Evolutionary conservation across 1,140 invertebrate species (phyloP), one percentile per base, ranked within the genome.

Genomic region (Steinernema feltiae): DNA sequence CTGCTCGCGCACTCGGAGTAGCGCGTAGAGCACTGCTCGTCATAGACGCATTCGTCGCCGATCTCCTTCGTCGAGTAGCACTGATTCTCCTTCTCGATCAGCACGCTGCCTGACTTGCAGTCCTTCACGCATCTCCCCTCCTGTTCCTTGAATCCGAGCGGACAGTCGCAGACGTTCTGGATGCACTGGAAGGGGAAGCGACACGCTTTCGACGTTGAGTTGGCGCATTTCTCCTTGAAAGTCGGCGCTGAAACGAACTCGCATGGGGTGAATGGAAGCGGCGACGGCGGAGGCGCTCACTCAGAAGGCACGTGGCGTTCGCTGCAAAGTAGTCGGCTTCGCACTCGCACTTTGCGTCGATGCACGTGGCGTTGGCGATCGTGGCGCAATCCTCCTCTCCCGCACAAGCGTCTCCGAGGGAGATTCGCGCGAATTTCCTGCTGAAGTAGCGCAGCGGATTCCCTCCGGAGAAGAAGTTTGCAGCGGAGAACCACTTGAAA

Each of bases 71-170:
- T 27, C 3, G 53, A 7, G 53, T n/a, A 15, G 24, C 53, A 63
- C 24, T 63, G 15, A 27, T 63, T 63, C 53, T 63, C 53, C 53
- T 15, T 27, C 24, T 63, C 53, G 53, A 63, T 27, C 15, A 63
- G 24, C 12, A 63, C 53, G 53, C 53, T 63, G 12, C 53, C 53
- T 15, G 24, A 7, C 24, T 63, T 15, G 24, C 53, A 63, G 24
- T 63, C 53, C 24, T 63, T 63, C 53, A 17, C 12, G 24, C 53
- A 63, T n/a, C 3, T 63, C 24, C 53, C 53, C 7, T 63, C 24
- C 53, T 63, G 53, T 21, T 63, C 53, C 53, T 63, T 63, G 53
- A 63, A 63, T 27, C 15, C 24, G 53, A 63, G 53, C 15, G 53
- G 53, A 27, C 53, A 63, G 53, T 63, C 53, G 53, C 53, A 63